Base-by-base conservation (phyloP, 2,113 vertebrate genomes). In the Tetraodon nigroviridis region DNA sequence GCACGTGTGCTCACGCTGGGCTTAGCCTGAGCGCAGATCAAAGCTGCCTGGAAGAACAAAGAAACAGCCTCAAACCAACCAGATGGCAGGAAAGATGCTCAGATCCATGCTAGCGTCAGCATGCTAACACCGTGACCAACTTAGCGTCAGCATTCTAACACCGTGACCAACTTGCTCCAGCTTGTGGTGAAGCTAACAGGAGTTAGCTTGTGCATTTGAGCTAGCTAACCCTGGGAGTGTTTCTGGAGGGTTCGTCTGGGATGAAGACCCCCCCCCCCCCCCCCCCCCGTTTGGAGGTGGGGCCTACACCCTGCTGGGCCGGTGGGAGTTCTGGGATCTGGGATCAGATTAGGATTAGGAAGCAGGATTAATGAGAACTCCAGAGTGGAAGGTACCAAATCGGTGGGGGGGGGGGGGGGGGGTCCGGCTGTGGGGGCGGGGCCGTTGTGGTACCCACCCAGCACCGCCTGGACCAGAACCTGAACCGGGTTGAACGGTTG, bases 311-410 rank as follows among this genome's bases (percentile, higher is more conserved):
- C 11, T 22, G 29, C 51, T 18, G 53, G 21, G 41, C 67, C 72
- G 37, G 4, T 13, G 71, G 65, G 65, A 54, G 58, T 60, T 42
- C 54, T 15, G 49, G 69, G 76, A 78, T 79, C 81, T 72, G 61
- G 51, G 58, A 42, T 37, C 41, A 75, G 78, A 87, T 88, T 82
- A 83, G 54, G 84, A 87, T 88, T 83, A 87, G 57, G 51, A 69
- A 14, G 76, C 50, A 52, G 61, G 81, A 83, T 85, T 80, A 84
- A 15, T 27, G 62, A 40, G 58, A 67, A 63, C 58, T 82, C 10
- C n/a, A 73, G 59, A 59, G 24, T 15, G 16, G 15, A 27, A 21
- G n/a, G 2, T 41, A 64, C 42, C 17, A 21, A 49, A 7, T 13
- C 47, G 4, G 18, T 20, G n/a, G 47, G 8, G 32, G 32, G 32